Evolutionary conservation across 30 jellyfish, hydroid and myxozoan genomes (phyloP).

Genomic region (Pseudorhiza aurosa): DNA sequence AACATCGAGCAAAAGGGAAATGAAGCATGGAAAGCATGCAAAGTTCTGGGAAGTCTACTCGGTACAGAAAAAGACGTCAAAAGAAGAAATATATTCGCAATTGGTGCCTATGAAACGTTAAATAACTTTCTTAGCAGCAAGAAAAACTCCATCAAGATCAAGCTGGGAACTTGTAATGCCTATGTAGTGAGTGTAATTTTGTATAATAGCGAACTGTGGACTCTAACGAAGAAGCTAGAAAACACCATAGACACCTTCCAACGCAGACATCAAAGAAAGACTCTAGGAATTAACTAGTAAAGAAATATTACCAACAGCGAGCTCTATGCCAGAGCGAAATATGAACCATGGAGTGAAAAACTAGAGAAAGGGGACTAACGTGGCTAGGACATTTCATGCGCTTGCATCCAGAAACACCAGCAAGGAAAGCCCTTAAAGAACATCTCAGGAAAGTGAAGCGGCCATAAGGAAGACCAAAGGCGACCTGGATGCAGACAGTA

Average conservation of each 20-base stretch:
- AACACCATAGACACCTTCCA: slow-evolving; percentile 32
- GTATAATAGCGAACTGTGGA: slow-evolving; percentile 43
- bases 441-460: slow-evolving; percentile 37
- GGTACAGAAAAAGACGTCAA: slow-evolving; percentile 44
- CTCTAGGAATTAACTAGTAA: slow-evolving; percentile 38
- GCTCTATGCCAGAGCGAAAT: slow-evolving; percentile 59
- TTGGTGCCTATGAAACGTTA: slow-evolving; percentile 26
- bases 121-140: slow-evolving; percentile 48
- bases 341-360: slow-evolving; percentile 63
- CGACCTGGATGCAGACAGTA: too few relatives aligned
- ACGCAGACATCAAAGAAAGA: slow-evolving; percentile 48
- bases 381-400: slow-evolving; percentile 61
- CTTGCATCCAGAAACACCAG: slow-evolving; percentile 62
- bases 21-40: slow-evolving; percentile 64
- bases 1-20: slow-evolving; percentile 57
- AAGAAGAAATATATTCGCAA: slow-evolving; percentile 37
- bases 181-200: slow-evolving; percentile 28
- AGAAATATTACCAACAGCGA: slow-evolving; percentile 29
- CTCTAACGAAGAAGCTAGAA: slow-evolving; percentile 33
- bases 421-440: slow-evolving; percentile 50
- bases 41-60: slow-evolving; percentile 51
- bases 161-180: slow-evolving; percentile 40
- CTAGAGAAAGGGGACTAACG: slow-evolving; percentile 33
- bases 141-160: slow-evolving; percentile 49
- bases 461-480: slow-evolving; percentile 55